Conservation (phyloP, 2,113 vertebrate species). For the Brienomyrus longianalis region DNA sequence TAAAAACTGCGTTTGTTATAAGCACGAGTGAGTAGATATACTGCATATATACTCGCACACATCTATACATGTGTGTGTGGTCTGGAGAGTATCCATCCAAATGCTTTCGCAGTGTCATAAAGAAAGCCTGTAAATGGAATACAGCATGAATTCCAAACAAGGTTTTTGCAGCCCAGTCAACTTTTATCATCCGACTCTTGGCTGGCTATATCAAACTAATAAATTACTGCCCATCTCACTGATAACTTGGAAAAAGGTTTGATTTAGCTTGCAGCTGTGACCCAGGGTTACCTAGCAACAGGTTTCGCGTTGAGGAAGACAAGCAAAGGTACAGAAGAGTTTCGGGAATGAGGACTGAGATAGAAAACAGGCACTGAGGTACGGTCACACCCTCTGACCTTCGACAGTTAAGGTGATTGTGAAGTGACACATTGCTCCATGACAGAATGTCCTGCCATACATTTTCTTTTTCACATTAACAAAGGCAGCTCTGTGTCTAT, state of each 20-base stretch:
- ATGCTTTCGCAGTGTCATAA: not conserved
- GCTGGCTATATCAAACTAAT: slow-evolving; percentile 25
- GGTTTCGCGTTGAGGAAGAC: slow-evolving; percentile 10
- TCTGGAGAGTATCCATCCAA: not conserved
- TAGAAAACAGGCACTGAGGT: not conserved
- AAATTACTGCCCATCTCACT: slow-evolving; percentile 28
- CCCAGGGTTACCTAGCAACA: slow-evolving; percentile 34
- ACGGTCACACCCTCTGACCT: not conserved
- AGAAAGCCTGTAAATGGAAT: slow-evolving; percentile 5
- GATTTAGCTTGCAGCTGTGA: slow-evolving; percentile 28
- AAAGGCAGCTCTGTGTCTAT: not conserved
- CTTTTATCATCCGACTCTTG: slow-evolving; percentile 7
- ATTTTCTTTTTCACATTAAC: not conserved
- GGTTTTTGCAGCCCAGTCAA: slow-evolving; percentile 2
- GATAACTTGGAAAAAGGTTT: slow-evolving; percentile 27
- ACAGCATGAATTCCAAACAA: slow-evolving; percentile 3
- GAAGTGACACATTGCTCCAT: not conserved
- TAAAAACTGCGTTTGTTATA: not conserved
- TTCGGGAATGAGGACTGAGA: not conserved
- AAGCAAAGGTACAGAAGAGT: not conserved
- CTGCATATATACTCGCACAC: not conserved
- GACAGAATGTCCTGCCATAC: not conserved
- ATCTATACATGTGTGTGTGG: not conserved
- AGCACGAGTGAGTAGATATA: not conserved
- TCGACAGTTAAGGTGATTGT: not conserved